Evolutionary conservation across 2,888 invertebrate genomes (phyloP), one percentile per base, ranked within the genome.

Genomic region (Drosophila eohydei): DNA sequence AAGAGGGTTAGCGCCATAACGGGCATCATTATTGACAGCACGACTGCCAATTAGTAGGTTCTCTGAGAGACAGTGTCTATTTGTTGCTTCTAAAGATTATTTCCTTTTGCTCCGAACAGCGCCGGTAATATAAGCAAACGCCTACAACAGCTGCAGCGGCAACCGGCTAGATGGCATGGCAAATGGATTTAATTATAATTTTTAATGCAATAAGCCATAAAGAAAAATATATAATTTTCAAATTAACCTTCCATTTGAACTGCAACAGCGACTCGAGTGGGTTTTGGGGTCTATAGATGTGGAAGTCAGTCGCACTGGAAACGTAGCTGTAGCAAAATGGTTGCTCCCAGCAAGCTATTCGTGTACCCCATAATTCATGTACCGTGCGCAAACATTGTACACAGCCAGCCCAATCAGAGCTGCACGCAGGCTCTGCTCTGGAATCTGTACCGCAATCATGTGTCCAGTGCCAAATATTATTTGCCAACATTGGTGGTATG

Each of bases 381-480:
- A 3, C 61, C 65, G 12, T 85, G 85, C 32, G 46, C 61, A 1
- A 26, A 30, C 2, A 2, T 88, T 7, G 0, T 81, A 4, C 84
- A 85, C 32, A 68, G 63, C 14, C 38, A n/a, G 26, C 83, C 86
- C 4, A 44, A 68, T 50, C 81, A 75, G 12, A 77, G 64, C 38
- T 85, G 84, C 58, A 74, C 65, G 0, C 32, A 83, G 51, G 70
- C 78, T 2, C 40, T 83, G 4, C 43, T 88, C n/a, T 88, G 83
- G 83, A 80, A 58, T 61, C 4, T 85, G 3, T 88, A 71, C 41
- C 76, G 88, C 2, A 88, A 86, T 68, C 74, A 83, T 70, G 55
- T 88, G 43, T 83, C 81, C 16, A 73, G 87, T 44, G 61, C 64
- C 0, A 75, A 73, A 59, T 86, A 76, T 34, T 88, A 83, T 63